phyloP scores from a whole-genome alignment of 2,113 vertebrate species.

The Sinocyclocheilus rhinocerous region DNA sequence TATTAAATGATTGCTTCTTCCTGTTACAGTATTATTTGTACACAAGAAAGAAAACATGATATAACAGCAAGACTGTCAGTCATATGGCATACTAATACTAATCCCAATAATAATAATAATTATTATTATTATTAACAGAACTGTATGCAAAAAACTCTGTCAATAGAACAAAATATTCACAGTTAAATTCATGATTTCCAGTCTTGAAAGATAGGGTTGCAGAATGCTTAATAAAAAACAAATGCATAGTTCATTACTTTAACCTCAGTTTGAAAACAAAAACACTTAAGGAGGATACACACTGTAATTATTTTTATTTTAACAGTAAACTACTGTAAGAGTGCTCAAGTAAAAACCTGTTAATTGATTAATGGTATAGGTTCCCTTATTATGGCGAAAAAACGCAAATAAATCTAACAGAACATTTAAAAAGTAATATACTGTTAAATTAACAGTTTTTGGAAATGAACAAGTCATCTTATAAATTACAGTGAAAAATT shows the following conservation, averaged over 20 bases:
- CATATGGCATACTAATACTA: not conserved
- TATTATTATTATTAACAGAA: not conserved
- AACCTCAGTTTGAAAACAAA: not conserved
- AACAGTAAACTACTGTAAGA: too few relatives aligned
- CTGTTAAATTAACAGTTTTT: too few relatives aligned
- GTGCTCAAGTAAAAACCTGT: too few relatives aligned
- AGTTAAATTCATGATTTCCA: not conserved
- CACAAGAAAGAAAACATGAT: not conserved
- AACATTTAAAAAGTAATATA: not conserved
- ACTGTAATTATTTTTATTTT: not conserved
- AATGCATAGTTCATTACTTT: not conserved
- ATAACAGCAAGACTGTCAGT: not conserved
- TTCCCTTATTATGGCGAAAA: not conserved
- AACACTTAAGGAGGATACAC: not conserved
- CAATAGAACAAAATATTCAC: not conserved
- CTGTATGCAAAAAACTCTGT: not conserved
- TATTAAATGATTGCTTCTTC: not conserved
- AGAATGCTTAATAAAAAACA: not conserved
- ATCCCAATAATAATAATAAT: not conserved
- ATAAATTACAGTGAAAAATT: too few relatives aligned
- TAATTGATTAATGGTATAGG: too few relatives aligned
- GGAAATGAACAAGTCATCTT: too few relatives aligned
- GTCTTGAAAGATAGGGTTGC: not conserved
- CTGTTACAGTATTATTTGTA: not conserved
- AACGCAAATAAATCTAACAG: too few relatives aligned